These are phyloP conservation scores for Drosophila athabasca DNA, from an alignment of 1,140 invertebrate species.

Conservation along the genomic window DNA sequence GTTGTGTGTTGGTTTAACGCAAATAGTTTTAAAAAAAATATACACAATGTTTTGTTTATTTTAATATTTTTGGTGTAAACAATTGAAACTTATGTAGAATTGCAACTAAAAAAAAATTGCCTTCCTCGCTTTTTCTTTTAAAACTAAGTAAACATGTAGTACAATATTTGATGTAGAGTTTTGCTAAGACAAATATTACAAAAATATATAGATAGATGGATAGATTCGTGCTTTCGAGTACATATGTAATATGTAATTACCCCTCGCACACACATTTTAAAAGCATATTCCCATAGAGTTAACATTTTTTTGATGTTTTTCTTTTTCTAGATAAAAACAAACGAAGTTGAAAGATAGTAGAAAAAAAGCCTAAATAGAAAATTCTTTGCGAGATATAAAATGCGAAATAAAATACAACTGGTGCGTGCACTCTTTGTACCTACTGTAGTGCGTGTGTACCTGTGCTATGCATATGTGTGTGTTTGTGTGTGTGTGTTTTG, in stretches of 20 bases:
- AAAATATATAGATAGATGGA: constrained; percentile 50
- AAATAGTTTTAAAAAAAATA: constrained; percentile 54
- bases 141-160: constrained; percentile 79
- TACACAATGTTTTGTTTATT: constrained; percentile 77
- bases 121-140: constrained; percentile 49
- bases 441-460: constrained; percentile 44
- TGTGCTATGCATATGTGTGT: constrained; percentile 37
- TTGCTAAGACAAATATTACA: constrained; percentile 62
- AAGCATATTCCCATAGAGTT: constrained; percentile 51
- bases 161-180: constrained; percentile 50
- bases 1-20: constrained; percentile 44
- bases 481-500: constrained; percentile 27
- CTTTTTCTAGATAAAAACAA: constrained; percentile 24
- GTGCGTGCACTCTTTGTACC: constrained; percentile 62
- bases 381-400: constrained; percentile 70
- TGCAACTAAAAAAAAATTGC: constrained; percentile 66
- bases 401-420: constrained; percentile 72
- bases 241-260: constrained; percentile 54
- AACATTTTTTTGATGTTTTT: constrained; percentile 53
- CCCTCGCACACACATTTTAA: constrained; percentile 58
- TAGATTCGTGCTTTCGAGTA: constrained; percentile 48
- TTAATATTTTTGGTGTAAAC: constrained; percentile 81
- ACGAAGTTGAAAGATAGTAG: constrained; percentile 9
- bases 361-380: constrained; percentile 27
- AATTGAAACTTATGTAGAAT: constrained; percentile 74